phyloP scores from a whole-genome alignment of 2,888 invertebrate genomes.

The Watsonalla cultraria region DNA sequence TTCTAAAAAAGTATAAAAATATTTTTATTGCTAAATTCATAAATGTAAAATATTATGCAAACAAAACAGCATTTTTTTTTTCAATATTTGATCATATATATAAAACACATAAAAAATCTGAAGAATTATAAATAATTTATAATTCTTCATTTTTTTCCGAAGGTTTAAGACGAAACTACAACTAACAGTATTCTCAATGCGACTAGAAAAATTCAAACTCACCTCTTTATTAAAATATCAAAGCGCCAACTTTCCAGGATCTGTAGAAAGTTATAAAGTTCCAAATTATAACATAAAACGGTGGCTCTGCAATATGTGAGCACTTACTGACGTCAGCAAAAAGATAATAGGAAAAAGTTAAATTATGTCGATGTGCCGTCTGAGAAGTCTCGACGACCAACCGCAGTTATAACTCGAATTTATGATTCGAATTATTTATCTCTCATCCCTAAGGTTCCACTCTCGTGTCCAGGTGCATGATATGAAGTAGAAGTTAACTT shows the following conservation, averaged over 20 bases:
- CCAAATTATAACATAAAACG: slow-evolving; percentile 49
- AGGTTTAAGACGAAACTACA: no score
- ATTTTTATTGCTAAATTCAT: no score
- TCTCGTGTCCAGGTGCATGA: slow-evolving; percentile 65
- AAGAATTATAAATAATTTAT: no score
- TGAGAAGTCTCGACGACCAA: slow-evolving; percentile 33
- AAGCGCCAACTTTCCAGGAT: slow-evolving; percentile 2
- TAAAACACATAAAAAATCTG: no score
- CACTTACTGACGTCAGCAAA: slow-evolving; percentile 70
- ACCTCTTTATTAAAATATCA: slow-evolving; percentile 1
- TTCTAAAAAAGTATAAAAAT: no score
- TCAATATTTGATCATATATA: no score
- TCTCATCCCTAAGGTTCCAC: slow-evolving; percentile 61
- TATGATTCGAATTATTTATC: slow-evolving; percentile 71
- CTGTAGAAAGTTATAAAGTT: slow-evolving; percentile 18
- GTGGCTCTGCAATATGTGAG: slow-evolving; percentile 59
- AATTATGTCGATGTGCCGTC: slow-evolving; percentile 73
- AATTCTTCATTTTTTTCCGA: no score
- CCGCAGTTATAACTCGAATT: slow-evolving; percentile 65
- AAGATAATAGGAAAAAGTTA: slow-evolving; percentile 79
- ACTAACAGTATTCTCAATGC: background rate
- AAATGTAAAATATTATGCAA: no score
- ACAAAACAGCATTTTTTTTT: no score
- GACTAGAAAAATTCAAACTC: background rate
- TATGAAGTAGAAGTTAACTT: slow-evolving; percentile 61